These are phyloP conservation scores for Anoplophora glabripennis DNA, from an alignment of 1,140 invertebrate species.

Conservation along the genomic window DNA sequence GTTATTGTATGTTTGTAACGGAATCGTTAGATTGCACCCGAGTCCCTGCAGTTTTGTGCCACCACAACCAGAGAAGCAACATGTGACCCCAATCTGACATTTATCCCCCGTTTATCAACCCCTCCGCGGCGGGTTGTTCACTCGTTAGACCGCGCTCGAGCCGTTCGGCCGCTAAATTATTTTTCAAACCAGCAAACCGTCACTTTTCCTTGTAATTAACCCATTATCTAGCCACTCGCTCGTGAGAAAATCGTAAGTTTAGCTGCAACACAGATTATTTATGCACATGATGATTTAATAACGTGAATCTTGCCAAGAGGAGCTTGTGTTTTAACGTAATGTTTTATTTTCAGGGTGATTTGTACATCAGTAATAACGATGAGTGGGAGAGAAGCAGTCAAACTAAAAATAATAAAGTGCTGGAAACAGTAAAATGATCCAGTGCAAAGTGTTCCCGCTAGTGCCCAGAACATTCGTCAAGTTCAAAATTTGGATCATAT, in stretches of 20 bases:
- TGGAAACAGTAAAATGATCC: not conserved
- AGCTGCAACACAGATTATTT: no score
- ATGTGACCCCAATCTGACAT: constrained; percentile 61
- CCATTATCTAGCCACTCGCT: no score
- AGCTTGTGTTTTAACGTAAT: not conserved
- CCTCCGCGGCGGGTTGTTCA: constrained; percentile 5
- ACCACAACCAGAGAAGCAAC: constrained; percentile 48
- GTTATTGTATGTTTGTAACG: constrained; percentile 16
- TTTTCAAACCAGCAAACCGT: no score
- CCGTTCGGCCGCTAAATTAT: not conserved
- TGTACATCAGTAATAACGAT: not conserved
- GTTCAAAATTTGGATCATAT: not conserved
- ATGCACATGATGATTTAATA: no score
- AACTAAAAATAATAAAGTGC: not conserved
- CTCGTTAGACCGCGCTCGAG: not conserved
- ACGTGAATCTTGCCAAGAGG: no score
- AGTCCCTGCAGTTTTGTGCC: constrained; percentile 7
- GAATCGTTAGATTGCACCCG: constrained; percentile 15
- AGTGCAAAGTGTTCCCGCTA: not conserved
- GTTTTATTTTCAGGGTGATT: not conserved
- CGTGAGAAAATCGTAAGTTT: no score
- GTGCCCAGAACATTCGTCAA: constrained; percentile 2
- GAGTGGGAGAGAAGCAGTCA: not conserved
- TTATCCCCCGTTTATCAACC: constrained; percentile 37
- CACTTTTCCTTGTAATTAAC: no score